Evolutionary conservation across 92 coral and sea anemone species (phyloP), one percentile per base, ranked within the genome.

Genomic region (Scolanthus callimorphus): DNA sequence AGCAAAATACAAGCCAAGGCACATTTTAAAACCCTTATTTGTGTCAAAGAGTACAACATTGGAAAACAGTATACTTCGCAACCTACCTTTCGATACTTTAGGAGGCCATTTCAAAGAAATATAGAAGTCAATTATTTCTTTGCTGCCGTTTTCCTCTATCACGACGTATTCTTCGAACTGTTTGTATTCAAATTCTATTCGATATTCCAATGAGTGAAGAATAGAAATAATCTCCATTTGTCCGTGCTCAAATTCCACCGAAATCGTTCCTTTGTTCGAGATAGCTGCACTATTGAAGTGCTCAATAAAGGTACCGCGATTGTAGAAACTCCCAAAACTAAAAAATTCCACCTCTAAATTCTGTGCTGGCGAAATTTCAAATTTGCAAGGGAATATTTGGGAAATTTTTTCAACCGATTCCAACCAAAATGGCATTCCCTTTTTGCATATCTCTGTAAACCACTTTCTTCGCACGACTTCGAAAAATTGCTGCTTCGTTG

Each of bases 131-230:
- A 67, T 59, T 19, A 24, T 52, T 25, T 59, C 39, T 9, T 39
- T 37, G 12, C 25, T 3, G 0, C 27, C 11, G 63, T 65, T 60
- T 26, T 86, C 88, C 55, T 91, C 95, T 2, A 76, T 74, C 21
- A 91, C 59, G 17, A 91, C 57, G 48, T 64, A 78, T 30, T 69
- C 71, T 47, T 91, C 95, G 39, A 91, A 62, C 49, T 91, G 91
- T 38, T 82, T 87, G 71, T 82, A 87, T 47, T 82, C 96, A 59
- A 83, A 86, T 26, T 80, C 91, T 26, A 91, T 26, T 31, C 90
- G 70, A 54, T 56, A 61, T 44, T 81, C 90, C 17, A 21, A 28
- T 11, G 29, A 49, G 3, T 19, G 59, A 53, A 74, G 54, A 47
- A 55, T 60, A 49, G 65, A 86, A 0, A 72, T 49, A 11, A 91